A percentile compares a stretch with the other conserved stretches of the same genome.
Conservation (phyloP, 2,888 invertebrate genomes). For the Napeogenes inachia region DNA sequence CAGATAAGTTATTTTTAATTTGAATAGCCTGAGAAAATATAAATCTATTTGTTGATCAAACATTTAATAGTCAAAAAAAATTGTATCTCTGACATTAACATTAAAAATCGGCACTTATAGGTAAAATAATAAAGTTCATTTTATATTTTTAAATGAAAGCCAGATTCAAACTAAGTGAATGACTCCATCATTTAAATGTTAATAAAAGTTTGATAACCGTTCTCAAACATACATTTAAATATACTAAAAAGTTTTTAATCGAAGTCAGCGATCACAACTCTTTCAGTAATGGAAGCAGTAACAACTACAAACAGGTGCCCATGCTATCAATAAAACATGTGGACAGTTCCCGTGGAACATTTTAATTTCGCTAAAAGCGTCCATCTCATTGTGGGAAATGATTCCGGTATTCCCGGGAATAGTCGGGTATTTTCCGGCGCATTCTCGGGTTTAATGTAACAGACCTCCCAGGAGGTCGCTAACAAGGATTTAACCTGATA, state of each 20-base stretch:
- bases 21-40: too few species aligned
- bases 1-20: too few species aligned
- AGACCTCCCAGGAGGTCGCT: slow-evolving; percentile 19
- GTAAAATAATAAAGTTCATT: too few species aligned
- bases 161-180: too few species aligned
- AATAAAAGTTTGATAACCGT: too few species aligned
- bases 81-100: too few species aligned
- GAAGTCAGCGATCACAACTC: slow-evolving; percentile 11
- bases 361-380: slow-evolving; percentile 74
- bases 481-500: slow-evolving; percentile 24
- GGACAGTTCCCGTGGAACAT: slow-evolving; percentile 34
- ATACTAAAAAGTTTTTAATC: background rate
- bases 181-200: too few species aligned
- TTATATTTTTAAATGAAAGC: too few species aligned
- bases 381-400: slow-evolving; percentile 66
- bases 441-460: slow-evolving; percentile 8
- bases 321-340: slow-evolving; percentile 60
- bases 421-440: background rate
- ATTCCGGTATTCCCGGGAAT: slow-evolving; percentile 53
- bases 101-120: too few species aligned
- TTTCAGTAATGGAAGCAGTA: slow-evolving; percentile 21
- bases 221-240: too few species aligned
- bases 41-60: too few species aligned
- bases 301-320: slow-evolving; percentile 22
- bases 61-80: too few species aligned